Base-by-base conservation (phyloP, 2,797 vertebrate genomes). In the Siniperca undulata region DNA sequence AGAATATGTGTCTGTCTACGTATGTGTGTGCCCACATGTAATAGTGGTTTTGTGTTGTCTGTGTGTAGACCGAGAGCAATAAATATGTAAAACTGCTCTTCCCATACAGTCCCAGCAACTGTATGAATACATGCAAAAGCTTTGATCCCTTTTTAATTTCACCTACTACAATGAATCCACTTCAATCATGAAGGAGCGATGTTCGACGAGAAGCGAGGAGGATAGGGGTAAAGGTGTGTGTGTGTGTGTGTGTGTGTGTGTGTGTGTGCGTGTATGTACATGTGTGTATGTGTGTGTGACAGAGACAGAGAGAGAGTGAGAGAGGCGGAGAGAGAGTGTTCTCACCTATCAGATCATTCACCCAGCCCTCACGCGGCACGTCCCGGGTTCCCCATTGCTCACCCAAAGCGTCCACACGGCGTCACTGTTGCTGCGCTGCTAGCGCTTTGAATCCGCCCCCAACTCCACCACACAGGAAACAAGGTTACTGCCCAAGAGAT, bases 401-500 rank as follows among this genome's bases (percentile, higher is more conserved):
- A 90, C 91, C 89, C 87, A 89, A 83, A 92, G 91, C 88, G 88
- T 94, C 94, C 95, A 94, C 94, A 90, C 87, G 93, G 93, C 91
- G 93, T 91, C 94, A 92, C 88, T 92, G 93, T 92, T 93, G 88
- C 91, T 93, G 92, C 93, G 79, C 89, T 78, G 90, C 89, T 78
- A 87, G 84, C 90, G 81, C 86, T 89, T 90, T 86, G 92, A 91
- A 86, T 91, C 94, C 93, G 90, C 94, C 94, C 94, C 92, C 91
- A 94, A 93, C 95, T 92, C 94, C 94, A 93, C 92, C 94, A 93
- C 93, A 95, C 95, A 96, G 96, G 96, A 96, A 97, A 95, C 95
- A 94, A 96, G 95, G 95, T 96, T 96, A 96, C 95, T 94, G 95
- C 95, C 95, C 95, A 92, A 96, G 95, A 95, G 95, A 97, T 96